These are phyloP conservation scores for Leptodactylus fuscus DNA, from an alignment of 2,113 vertebrate genomes.

Conservation along the genomic window DNA sequence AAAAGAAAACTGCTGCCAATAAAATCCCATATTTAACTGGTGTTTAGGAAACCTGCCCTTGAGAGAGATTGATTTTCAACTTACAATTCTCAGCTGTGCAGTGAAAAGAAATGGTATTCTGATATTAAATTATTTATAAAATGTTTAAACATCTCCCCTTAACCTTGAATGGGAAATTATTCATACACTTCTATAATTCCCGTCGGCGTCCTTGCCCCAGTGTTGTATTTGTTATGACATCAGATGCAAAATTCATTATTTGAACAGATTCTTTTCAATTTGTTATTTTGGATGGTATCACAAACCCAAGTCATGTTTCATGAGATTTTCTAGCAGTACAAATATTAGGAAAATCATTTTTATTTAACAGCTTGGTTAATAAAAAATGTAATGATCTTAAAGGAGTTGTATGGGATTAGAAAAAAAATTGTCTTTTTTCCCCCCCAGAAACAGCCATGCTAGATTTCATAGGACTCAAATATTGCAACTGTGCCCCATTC, in stretches of 20 bases:
- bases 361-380: background rate
- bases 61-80: constrained; percentile 42
- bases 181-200: constrained; percentile 33
- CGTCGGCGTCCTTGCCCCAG: constrained; percentile 21
- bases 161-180: constrained; percentile 46
- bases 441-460: too few relatives aligned
- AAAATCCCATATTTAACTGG: constrained; percentile 35
- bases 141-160: constrained; percentile 55
- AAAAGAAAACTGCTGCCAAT: constrained; percentile 27
- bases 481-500: too few relatives aligned
- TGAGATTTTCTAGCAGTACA: background rate
- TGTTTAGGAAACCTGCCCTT: constrained; percentile 48
- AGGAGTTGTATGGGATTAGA: background rate
- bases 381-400: background rate
- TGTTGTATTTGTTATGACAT: constrained; percentile 36
- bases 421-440: background rate
- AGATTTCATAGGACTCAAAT: too few relatives aligned
- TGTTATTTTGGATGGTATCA: background rate
- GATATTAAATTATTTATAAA: constrained; percentile 56
- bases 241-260: constrained; percentile 24
- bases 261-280: constrained; percentile 14
- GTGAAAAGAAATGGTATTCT: constrained; percentile 43
- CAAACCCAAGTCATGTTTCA: background rate
- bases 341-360: background rate
- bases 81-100: constrained; percentile 43